Evolutionary conservation across 2,797 vertebrate species (phyloP), one percentile per base, ranked within the genome.

Genomic region (Anniella stebbinsi): DNA sequence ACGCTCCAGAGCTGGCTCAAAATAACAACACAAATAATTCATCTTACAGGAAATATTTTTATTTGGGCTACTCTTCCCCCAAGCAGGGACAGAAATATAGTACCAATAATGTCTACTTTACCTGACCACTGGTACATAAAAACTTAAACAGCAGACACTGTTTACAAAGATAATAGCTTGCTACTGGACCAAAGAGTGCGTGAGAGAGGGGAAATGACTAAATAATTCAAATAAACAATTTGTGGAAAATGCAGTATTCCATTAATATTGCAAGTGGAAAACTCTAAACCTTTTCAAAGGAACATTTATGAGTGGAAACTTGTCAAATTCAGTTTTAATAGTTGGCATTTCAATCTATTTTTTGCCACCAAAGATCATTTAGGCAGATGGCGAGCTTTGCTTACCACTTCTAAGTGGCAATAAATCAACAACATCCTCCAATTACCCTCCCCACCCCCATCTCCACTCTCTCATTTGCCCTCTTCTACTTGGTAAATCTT

Each of bases 191-290:
- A 80, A 84, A 70, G 54, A n/a, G 15, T 54, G 17, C 67, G 13
- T 23, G 89, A 69, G 67, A 51, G 60, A 54, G 80, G 85, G 36
- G 6, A 87, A 83, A 87, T 87, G 67, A 51, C 80, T 86, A 76
- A 88, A 91, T 88, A 91, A 86, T 91, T 91, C 60, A 88, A 81
- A 48, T 41, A 77, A n/a, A 87, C 84, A 76, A 85, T 85, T 88
- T 81, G 69, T 76, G 70, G 82, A 38, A 80, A 88, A 81, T 82
- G 30, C 70, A 75, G 48, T 82, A 57, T 86, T 91, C 87, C 69
- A 88, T 91, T 80, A 88, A 89, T 89, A 87, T 78, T 78, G 72
- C 70, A 89, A 92, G 77, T n/a, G 86, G 88, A 89, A 91, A 87
- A 86, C 30, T 38, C 2, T n/a, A 57, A 88, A 88, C 87, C 0